phyloP scores from a whole-genome alignment of 2,113 vertebrate species.

The Pholis gunnellus region DNA sequence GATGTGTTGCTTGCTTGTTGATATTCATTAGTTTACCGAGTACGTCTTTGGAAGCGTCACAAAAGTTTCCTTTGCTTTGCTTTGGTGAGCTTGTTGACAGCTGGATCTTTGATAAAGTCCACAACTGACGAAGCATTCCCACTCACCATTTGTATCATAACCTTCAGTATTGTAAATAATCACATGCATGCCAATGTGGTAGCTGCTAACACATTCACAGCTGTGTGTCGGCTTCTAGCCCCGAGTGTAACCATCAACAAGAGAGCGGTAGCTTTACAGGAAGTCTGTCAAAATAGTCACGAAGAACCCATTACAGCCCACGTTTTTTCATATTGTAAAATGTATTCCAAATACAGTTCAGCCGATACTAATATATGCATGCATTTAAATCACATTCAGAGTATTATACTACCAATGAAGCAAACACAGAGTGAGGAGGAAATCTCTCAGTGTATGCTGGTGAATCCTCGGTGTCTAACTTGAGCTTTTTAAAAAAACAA shows the following conservation, averaged over 20 bases:
- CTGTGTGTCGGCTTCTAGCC: background rate
- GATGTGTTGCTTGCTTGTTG: background rate
- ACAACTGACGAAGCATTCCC: background rate
- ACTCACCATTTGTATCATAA: background rate
- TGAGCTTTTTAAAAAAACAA: background rate
- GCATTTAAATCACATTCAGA: background rate
- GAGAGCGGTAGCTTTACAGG: background rate
- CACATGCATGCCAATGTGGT: background rate
- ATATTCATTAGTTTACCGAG: background rate
- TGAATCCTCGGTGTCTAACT: background rate
- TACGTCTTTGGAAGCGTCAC: background rate
- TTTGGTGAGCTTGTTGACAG: background rate
- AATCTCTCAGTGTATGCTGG: background rate
- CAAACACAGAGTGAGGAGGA: background rate
- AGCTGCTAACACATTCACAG: background rate
- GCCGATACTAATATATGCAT: background rate
- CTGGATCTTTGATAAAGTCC: background rate
- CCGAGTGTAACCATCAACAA: background rate
- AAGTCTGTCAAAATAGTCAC: constrained; percentile 7
- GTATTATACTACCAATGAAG: background rate
- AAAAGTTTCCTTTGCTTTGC: background rate
- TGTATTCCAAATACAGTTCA: background rate
- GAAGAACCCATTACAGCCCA: background rate
- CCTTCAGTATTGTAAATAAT: background rate
- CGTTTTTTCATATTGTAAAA: constrained; percentile 9